phyloP scores from a whole-genome alignment of 2,113 vertebrate genomes.

The Anhinga rufa region DNA sequence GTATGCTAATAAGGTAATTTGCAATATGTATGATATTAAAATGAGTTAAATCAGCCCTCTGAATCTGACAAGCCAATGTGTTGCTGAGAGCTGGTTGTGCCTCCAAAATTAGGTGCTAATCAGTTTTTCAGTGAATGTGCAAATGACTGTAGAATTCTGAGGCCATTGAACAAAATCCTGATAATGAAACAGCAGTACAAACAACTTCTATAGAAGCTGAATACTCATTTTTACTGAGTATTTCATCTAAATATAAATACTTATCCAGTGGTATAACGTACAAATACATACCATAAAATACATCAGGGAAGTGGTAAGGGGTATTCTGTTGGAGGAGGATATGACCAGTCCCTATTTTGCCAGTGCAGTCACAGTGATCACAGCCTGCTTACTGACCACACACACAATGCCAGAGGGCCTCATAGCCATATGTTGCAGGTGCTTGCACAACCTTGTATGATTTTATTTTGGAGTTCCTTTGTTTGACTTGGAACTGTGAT shows the following conservation, averaged over 20 bases:
- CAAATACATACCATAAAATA: neutral
- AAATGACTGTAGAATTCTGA: neutral
- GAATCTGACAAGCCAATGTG: neutral
- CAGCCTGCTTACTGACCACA: neutral
- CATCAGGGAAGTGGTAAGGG: neutral
- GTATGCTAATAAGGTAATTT: neutral
- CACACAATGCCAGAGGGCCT: accelerated
- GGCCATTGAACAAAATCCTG: neutral
- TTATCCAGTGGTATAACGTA: neutral
- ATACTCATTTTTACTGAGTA: neutral
- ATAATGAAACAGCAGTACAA: neutral
- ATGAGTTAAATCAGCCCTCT: neutral
- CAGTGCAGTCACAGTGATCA: neutral
- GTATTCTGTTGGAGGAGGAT: neutral
- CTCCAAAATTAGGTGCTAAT: neutral
- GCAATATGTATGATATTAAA: neutral
- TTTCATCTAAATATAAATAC: neutral
- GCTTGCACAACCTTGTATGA: neutral
- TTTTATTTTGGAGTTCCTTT: neutral
- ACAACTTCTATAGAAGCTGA: neutral
- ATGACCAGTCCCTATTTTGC: neutral
- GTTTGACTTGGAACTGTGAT: neutral
- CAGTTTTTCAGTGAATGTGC: neutral
- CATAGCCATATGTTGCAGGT: no score
- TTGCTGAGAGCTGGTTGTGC: neutral